Evolutionary conservation across 1,140 invertebrate genomes (phyloP).

Genomic region (Scaptomyza hsui): DNA sequence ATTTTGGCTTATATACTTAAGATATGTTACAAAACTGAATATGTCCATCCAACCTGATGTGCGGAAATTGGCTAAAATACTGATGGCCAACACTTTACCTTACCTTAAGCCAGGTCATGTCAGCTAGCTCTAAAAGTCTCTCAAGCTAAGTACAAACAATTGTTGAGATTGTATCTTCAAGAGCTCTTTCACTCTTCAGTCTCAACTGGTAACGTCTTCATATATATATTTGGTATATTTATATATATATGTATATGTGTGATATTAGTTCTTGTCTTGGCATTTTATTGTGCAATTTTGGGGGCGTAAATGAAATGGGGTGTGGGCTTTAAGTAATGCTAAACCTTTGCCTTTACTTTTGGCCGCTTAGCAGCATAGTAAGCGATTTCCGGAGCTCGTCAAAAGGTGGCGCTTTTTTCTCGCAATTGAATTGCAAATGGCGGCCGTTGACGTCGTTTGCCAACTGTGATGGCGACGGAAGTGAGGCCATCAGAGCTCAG

Average conservation of each 20-base stretch:
- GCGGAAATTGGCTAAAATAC: too few species aligned
- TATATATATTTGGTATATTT: conserved; percentile 45
- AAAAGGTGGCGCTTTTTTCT: conserved; percentile 68
- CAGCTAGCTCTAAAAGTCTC: not conserved
- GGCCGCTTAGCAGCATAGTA: conserved; percentile 67
- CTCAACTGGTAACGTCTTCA: not conserved
- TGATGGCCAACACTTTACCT: not conserved
- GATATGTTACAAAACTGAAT: too few species aligned
- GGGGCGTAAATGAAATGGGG: conserved; percentile 39
- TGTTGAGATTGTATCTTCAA: not conserved
- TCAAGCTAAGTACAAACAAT: not conserved
- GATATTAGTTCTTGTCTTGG: conserved; percentile 67
- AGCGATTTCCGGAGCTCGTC: conserved; percentile 75
- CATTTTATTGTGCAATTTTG: conserved; percentile 72
- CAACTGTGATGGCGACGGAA: conserved; percentile 60
- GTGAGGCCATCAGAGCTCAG: conserved; percentile 68
- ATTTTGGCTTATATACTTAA: too few species aligned
- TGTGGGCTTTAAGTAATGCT: conserved; percentile 48
- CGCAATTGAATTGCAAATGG: conserved; percentile 80
- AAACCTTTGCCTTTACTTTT: conserved; percentile 48
- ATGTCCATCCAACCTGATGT: too few species aligned
- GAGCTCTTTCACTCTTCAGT: not conserved
- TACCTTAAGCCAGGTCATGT: not conserved
- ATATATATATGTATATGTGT: conserved; percentile 50
- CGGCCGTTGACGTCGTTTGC: conserved; percentile 60